Evolutionary conservation across 2,888 invertebrate genomes (phyloP), one percentile per base, ranked within the genome.

Genomic region (Mythimna albipuncta): DNA sequence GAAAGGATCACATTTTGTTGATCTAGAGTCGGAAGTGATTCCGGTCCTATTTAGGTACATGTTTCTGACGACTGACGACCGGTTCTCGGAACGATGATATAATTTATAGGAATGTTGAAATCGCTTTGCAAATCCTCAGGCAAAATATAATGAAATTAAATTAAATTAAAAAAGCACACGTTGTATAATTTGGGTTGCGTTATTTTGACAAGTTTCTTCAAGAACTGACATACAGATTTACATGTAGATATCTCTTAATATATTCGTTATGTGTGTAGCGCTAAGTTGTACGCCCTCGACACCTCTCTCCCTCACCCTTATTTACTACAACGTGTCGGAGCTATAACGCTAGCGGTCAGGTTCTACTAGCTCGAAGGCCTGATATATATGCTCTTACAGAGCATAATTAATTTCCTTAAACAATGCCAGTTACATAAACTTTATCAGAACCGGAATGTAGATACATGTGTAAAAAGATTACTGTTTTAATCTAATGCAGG

Each of bases 1-100:
- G 81, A 84, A 83, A 81, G 79, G 85, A 87, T 79, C 71, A 68
- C 32, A 83, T 69, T 69, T 69, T 75, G 64, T 75, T 73, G 52
- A 81, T 57, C 61, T 78, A 64, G 52, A 71, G 66, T 79, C 84
- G 81, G 81, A 85, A 81, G 76, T 79, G 64, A 77, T 69, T 87
- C 87, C 79, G 85, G 85, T 85, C 64, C 73, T 77, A 75, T 83
- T 86, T 66, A n/a, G n/a, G n/a, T n/a, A 64, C 72, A 77, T 77
- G 55, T 74, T 59, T 71, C 54, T n/a, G 66, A 64, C 44, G 52
- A 59, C 59, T n/a, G 52, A 55, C 13, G 47, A 81, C 87, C 63
- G 62, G 85, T 85, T 79, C 52, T 57, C n/a, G 47, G 54, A 62
- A 63, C 21, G 72, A 74, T 77, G 77, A 85, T 38, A 76, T 84